phyloP scores from a whole-genome alignment of 2,113 vertebrate species.

The Scomber scombrus region DNA sequence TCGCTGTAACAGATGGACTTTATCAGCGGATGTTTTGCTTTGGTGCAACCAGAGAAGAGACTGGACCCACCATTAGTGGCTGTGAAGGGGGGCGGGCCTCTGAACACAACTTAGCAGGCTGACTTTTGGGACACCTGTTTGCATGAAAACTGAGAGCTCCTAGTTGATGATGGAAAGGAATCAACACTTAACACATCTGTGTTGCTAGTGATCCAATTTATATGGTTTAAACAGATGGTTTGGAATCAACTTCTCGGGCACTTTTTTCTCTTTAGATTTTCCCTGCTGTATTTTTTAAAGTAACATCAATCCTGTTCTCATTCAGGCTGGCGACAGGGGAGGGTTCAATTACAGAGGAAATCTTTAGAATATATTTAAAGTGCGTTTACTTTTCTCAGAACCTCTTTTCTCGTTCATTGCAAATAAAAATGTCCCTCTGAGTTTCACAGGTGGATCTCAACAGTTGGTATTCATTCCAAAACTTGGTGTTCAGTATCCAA shows the following conservation, averaged over 20 bases:
- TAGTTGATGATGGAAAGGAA: constrained; percentile 67
- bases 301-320: too few relatives aligned
- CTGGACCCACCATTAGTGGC: constrained; percentile 49
- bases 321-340: background rate
- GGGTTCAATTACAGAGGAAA: background rate
- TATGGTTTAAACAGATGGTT: constrained; percentile 62
- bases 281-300: background rate
- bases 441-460: background rate
- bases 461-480: constrained; percentile 6
- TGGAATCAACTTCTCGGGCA: constrained; percentile 24
- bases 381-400: background rate
- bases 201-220: constrained; percentile 21
- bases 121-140: constrained; percentile 79
- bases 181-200: constrained; percentile 46
- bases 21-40: constrained; percentile 35
- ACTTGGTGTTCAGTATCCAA: background rate
- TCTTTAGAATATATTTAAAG: constrained; percentile 26
- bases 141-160: constrained; percentile 72
- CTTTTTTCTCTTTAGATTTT: background rate
- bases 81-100: constrained; percentile 8
- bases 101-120: constrained; percentile 50
- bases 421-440: constrained; percentile 23
- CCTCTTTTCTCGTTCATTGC: background rate
- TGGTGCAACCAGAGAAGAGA: constrained; percentile 73
- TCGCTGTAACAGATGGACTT: constrained; percentile 38